Evolutionary conservation across 1,140 invertebrate genomes (phyloP).

Genomic region (Zaprionus tsacasi): DNA sequence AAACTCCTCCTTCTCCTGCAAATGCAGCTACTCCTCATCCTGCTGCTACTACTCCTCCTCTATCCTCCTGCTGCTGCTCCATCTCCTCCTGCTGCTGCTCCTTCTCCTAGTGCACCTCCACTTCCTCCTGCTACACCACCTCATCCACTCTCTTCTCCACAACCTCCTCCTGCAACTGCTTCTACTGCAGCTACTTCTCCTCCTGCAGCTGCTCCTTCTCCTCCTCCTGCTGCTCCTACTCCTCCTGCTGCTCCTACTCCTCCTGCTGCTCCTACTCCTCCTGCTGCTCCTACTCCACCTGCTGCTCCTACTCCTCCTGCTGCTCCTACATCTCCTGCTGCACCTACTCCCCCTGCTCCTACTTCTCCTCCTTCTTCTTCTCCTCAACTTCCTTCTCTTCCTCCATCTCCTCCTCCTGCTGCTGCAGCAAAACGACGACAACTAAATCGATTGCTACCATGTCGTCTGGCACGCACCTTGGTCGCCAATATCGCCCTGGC

Average conservation of each 20-base stretch:
- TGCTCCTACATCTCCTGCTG: too few species aligned
- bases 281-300: too few species aligned
- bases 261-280: neutral
- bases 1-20: neutral
- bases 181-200: neutral
- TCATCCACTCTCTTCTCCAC: too few species aligned
- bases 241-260: neutral
- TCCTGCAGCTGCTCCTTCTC: neutral
- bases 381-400: neutral
- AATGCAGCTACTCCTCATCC: constrained; percentile 4
- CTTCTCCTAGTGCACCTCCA: too few species aligned
- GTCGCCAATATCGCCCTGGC: constrained; percentile 15
- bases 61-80: neutral
- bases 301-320: neutral
- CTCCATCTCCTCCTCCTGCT: neutral
- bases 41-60: too few species aligned
- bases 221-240: neutral
- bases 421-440: constrained; percentile 36
- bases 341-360: too few species aligned
- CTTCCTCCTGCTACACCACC: too few species aligned
- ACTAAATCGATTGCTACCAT: constrained; percentile 51
- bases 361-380: too few species aligned
- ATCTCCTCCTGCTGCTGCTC: neutral
- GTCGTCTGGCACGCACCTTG: constrained; percentile 14
- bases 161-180: too few species aligned